These are phyloP conservation scores for Caenorhabditis japonica DNA, from an alignment of 2,888 invertebrate genomes.

Conservation along the genomic window DNA sequence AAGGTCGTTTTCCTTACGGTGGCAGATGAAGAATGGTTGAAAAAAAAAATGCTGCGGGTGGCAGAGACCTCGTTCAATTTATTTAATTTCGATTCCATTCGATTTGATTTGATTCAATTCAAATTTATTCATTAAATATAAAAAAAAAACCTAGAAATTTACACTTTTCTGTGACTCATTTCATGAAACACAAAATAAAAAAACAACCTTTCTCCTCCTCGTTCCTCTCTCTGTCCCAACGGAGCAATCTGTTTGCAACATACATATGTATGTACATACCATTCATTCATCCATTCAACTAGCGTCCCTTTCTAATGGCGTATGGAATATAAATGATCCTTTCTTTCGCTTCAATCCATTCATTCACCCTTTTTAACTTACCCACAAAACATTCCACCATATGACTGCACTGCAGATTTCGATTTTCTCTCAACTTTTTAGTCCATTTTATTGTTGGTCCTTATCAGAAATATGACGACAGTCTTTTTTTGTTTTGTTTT, in stretches of 20 bases:
- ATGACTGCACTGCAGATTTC: too few relatives aligned
- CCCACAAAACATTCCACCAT: not conserved
- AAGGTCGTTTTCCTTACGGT: conserved; percentile 8
- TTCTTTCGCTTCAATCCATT: conserved; percentile 12
- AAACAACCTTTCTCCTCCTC: not conserved
- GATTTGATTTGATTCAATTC: not conserved
- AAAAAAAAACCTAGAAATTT: too few relatives aligned
- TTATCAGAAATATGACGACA: too few relatives aligned
- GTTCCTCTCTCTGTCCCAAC: not conserved
- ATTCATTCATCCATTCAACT: conserved; percentile 11
- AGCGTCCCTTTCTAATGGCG: conserved; percentile 23
- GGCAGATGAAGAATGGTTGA: conserved; percentile 18
- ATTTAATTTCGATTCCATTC: conserved; percentile 2
- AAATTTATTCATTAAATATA: too few relatives aligned
- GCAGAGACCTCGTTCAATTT: conserved; percentile 15
- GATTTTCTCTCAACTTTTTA: too few relatives aligned
- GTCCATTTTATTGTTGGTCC: too few relatives aligned
- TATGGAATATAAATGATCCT: conserved; percentile 45
- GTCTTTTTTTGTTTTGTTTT: too few relatives aligned
- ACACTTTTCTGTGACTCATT: not conserved
- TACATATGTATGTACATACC: too few relatives aligned
- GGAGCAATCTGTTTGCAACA: conserved; percentile 26
- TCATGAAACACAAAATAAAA: conserved; percentile 3
- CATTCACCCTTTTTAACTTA: not conserved
- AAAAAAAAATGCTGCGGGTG: conserved; percentile 20